Conservation (phyloP, 1,140 invertebrate genomes). For the Heliconius himera region DNA sequence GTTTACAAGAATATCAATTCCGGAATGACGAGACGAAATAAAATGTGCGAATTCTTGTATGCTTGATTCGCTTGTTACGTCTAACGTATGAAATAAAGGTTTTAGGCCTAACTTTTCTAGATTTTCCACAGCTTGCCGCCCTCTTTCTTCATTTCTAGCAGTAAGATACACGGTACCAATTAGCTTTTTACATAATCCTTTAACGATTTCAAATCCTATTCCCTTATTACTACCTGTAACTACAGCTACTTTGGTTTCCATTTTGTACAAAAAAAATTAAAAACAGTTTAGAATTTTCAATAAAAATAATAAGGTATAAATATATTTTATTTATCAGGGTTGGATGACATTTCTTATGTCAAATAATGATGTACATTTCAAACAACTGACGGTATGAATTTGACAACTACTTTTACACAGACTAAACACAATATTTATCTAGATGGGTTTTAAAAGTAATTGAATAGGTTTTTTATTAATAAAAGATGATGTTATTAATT, state of each 20-base stretch:
- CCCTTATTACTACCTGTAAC: constrained; percentile 91
- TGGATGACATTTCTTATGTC: constrained; percentile 50
- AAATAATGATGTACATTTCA: constrained; percentile 6
- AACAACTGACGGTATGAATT: neutral
- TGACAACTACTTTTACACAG: constrained; percentile 23
- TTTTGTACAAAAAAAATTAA: constrained; percentile 67
- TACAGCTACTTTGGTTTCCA: constrained; percentile 81
- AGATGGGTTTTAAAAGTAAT: neutral
- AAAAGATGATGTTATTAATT: no score
- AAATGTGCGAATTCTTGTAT: constrained; percentile 83
- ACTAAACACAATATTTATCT: constrained; percentile 2
- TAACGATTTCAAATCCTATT: constrained; percentile 88
- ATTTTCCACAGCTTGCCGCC: constrained; percentile 82
- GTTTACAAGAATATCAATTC: constrained; percentile 92
- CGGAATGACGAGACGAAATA: constrained; percentile 85
- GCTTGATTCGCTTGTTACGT: constrained; percentile 85
- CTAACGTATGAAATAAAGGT: constrained; percentile 86
- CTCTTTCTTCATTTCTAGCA: constrained; percentile 83
- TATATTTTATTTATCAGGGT: constrained; percentile 55
- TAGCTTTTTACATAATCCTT: constrained; percentile 85
- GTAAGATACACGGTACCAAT: constrained; percentile 86
- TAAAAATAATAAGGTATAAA: constrained; percentile 61
- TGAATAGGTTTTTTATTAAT: no score
- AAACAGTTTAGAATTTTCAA: constrained; percentile 58
- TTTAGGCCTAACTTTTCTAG: constrained; percentile 81